Conservation (phyloP, 2,797 vertebrate genomes). For the Gastrophryne carolinensis region DNA sequence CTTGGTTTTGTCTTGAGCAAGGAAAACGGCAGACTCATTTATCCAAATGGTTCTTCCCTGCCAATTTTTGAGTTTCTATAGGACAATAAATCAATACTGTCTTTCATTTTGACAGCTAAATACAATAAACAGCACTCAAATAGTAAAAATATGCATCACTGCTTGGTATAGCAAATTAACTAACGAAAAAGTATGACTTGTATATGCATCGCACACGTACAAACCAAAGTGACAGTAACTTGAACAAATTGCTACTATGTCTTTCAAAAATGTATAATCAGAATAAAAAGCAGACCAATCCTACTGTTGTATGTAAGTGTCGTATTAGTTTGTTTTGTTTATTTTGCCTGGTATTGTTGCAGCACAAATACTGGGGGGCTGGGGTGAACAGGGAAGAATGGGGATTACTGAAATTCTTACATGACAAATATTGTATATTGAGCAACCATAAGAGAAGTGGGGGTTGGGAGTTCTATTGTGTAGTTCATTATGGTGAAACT, state of each 20-base stretch:
- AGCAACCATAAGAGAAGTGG: too few species aligned
- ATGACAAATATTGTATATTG: too few species aligned
- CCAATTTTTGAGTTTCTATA: conserved; percentile 38
- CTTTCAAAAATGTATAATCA: background rate
- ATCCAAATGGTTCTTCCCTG: conserved; percentile 41
- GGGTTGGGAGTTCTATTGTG: too few species aligned
- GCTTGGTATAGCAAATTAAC: background rate
- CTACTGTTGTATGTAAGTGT: too few species aligned
- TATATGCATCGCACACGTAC: background rate
- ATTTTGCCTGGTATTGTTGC: too few species aligned
- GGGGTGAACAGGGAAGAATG: too few species aligned
- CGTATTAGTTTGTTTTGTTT: too few species aligned
- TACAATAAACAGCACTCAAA: conserved; percentile 45
- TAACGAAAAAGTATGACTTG: background rate
- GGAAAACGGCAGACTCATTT: conserved; percentile 41
- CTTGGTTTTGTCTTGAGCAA: conserved; percentile 22
- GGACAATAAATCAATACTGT: conserved; percentile 35
- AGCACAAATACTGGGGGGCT: too few species aligned
- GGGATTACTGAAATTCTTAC: too few species aligned
- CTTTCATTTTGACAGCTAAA: conserved; percentile 42
- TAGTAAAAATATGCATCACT: conserved; percentile 17
- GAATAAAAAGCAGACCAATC: too few species aligned
- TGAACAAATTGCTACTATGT: background rate
- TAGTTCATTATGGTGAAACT: too few species aligned
- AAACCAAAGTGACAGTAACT: background rate